Evolutionary conservation across 1,140 invertebrate genomes (phyloP).

Genomic region (Potamilus streckersoni): DNA sequence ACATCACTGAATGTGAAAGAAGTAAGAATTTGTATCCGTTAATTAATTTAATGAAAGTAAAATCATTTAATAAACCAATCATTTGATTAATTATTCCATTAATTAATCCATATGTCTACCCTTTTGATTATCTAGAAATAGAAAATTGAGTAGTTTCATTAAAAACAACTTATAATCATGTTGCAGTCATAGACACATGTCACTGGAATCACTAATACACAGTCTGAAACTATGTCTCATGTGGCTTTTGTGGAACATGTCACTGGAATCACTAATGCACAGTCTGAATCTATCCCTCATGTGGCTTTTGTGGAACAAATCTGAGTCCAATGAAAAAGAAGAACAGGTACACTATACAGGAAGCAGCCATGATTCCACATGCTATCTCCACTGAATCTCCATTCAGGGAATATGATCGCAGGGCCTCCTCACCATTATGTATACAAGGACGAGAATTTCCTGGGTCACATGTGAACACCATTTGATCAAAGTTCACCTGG

Average conservation of each 20-base stretch:
- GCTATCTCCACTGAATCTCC: slow-evolving; percentile 42
- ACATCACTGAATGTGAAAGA: too few species aligned
- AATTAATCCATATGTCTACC: too few species aligned
- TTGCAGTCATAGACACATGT: too few species aligned
- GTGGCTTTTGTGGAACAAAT: slow-evolving; percentile 56
- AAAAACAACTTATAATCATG: too few species aligned
- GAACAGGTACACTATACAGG: slow-evolving; percentile 43
- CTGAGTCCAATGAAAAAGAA: slow-evolving; percentile 51
- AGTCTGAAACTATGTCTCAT: slow-evolving; percentile 34
- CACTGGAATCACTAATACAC: not conserved
- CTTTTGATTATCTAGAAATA: too few species aligned
- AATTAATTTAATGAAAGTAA: too few species aligned
- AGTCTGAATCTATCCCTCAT: slow-evolving; percentile 34
- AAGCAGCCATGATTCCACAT: slow-evolving; percentile 35
- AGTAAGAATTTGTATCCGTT: too few species aligned
- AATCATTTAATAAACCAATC: too few species aligned
- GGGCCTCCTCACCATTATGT: slow-evolving; percentile 40
- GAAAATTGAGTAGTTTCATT: too few species aligned
- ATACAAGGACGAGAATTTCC: slow-evolving; percentile 34
- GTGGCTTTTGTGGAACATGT: slow-evolving; percentile 52
- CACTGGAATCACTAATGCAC: not conserved
- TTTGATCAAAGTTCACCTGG: slow-evolving; percentile 37
- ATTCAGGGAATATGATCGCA: slow-evolving; percentile 47
- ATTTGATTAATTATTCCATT: too few species aligned
- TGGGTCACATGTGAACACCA: slow-evolving; percentile 45